Percentiles rank a stretch among this genome's conserved stretches.
Evolutionary conservation across 1,140 invertebrate species (phyloP).

Genomic region (Ceratosolen solmsi): DNA sequence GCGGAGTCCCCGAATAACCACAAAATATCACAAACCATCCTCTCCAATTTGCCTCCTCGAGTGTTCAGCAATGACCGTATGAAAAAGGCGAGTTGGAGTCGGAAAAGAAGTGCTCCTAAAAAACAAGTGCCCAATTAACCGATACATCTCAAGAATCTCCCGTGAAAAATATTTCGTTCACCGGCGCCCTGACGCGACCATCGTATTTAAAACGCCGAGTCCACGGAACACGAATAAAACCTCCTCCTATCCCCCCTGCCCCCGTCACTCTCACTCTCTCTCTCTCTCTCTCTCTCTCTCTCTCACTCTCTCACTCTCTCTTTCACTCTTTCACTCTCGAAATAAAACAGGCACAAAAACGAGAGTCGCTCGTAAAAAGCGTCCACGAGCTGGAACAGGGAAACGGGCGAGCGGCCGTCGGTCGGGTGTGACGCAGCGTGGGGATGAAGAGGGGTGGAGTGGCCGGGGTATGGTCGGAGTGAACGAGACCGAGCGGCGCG

Average conservation of each 20-base stretch:
- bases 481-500: background rate
- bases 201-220: background rate
- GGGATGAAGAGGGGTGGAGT: background rate
- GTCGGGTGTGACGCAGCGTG: background rate
- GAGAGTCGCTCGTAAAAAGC: too few species aligned
- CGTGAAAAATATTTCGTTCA: background rate
- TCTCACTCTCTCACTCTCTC: too few species aligned
- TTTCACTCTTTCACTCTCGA: too few species aligned
- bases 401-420: background rate
- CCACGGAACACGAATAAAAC: background rate
- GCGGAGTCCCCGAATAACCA: background rate
- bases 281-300: too few species aligned
- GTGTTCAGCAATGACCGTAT: background rate
- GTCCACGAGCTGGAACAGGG: background rate
- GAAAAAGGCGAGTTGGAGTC: background rate
- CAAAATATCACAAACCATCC: background rate
- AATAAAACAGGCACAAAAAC: background rate
- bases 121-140: slow-evolving; percentile 1
- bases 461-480: background rate
- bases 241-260: too few species aligned
- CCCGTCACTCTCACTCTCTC: too few species aligned
- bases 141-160: background rate
- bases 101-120: background rate
- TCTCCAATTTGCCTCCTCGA: background rate
- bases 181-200: background rate